These are phyloP conservation scores for Blastobasis adustella DNA, from an alignment of 2,888 invertebrate species.

Conservation along the genomic window DNA sequence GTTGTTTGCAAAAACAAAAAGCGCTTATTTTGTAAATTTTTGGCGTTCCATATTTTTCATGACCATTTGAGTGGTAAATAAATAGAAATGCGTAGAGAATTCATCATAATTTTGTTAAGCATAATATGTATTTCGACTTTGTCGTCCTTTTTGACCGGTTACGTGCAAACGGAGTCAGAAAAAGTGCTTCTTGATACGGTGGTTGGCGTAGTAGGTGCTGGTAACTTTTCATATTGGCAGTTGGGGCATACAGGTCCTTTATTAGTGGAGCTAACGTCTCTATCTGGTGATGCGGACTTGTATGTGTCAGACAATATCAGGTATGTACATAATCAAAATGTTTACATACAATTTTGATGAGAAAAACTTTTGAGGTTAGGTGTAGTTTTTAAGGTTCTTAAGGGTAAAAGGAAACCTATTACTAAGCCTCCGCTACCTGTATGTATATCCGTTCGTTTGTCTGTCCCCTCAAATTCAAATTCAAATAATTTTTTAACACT, in stretches of 20 bases:
- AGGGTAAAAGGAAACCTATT: neutral
- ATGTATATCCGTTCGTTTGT: neutral
- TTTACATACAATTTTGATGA: too few relatives aligned
- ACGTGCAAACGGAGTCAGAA: conserved; percentile 38
- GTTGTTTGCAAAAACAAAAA: neutral
- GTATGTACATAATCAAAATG: conserved; percentile 21
- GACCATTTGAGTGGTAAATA: conserved; percentile 3
- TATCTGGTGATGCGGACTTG: conserved; percentile 59
- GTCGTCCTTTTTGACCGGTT: conserved; percentile 44
- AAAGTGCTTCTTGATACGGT: conserved; percentile 56
- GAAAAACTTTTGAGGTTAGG: neutral
- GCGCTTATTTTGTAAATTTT: neutral
- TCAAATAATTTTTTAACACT: neutral
- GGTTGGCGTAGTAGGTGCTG: conserved; percentile 48
- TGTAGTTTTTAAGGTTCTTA: neutral
- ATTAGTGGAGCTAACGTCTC: conserved; percentile 48
- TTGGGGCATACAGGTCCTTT: conserved; percentile 51
- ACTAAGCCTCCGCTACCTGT: neutral
- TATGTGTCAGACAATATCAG: conserved; percentile 55
- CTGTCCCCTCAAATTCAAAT: neutral
- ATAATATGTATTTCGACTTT: conserved; percentile 54
- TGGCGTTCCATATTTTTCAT: neutral
- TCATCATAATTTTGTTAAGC: conserved; percentile 49
- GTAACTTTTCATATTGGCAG: conserved; percentile 67
- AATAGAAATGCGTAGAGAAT: conserved; percentile 49